Conservation (phyloP, 2,797 vertebrate species). For the Falco cherrug region DNA sequence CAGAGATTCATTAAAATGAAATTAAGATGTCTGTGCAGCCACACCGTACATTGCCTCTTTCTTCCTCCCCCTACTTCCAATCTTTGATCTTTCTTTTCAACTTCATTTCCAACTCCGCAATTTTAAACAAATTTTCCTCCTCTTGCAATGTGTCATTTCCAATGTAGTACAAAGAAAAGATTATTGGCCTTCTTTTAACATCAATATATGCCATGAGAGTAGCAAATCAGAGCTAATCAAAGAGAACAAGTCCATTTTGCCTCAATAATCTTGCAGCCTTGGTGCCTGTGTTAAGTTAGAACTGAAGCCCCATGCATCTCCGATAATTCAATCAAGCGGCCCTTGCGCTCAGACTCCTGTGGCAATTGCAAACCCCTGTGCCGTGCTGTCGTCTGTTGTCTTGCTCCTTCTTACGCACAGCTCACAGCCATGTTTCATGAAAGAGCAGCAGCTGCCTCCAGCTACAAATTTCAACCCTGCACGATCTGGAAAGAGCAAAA, state of each 20-base stretch:
- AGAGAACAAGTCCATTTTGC: neutral
- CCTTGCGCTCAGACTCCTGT: neutral
- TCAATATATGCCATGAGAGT: neutral
- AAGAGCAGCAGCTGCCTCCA: neutral
- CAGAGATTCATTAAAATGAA: constrained; percentile 25
- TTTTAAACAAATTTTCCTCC: neutral
- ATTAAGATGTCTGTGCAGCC: neutral
- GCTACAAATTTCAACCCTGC: neutral
- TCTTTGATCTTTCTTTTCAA: constrained; percentile 51
- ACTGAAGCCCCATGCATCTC: neutral
- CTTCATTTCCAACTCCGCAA: neutral
- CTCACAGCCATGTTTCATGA: neutral
- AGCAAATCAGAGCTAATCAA: neutral
- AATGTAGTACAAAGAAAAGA: neutral
- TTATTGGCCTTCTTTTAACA: neutral
- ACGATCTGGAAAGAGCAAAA: neutral
- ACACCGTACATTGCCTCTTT: neutral
- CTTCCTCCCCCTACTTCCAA: neutral
- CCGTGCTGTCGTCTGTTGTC: neutral
- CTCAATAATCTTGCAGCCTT: neutral
- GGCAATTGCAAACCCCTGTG: neutral
- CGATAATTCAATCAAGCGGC: neutral
- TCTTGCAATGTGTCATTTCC: neutral
- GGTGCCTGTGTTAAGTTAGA: neutral
- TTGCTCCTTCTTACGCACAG: neutral